Percentiles rank a stretch among this genome's conserved stretches.
These are phyloP conservation scores for Spilosoma lubricipeda DNA, from an alignment of 2,888 invertebrate genomes.

Conservation along the genomic window DNA sequence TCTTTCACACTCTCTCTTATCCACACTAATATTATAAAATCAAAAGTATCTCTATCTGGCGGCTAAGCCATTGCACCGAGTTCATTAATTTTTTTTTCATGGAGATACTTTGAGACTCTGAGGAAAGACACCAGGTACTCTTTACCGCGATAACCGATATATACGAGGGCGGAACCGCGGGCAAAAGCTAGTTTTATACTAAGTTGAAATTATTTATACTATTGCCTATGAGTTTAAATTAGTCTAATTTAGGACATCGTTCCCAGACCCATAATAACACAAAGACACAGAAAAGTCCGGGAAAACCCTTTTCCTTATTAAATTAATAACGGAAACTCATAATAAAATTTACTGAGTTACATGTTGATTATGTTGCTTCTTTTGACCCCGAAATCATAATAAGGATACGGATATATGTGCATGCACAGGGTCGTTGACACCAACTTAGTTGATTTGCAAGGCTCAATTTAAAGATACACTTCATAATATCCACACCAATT, in stretches of 20 bases:
- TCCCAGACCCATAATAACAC: not conserved
- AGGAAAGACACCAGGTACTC: too few species aligned
- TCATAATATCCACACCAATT: not conserved
- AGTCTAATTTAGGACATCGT: not conserved
- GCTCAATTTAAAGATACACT: not conserved
- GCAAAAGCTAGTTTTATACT: too few species aligned
- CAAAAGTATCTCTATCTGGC: too few species aligned
- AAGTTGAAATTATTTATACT: too few species aligned
- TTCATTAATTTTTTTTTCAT: too few species aligned
- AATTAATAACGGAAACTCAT: not conserved
- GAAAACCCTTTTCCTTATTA: not conserved
- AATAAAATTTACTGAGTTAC: not conserved
- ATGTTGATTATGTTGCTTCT: not conserved
- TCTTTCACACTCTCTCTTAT: not conserved
- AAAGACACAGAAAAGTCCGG: too few species aligned
- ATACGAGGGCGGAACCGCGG: too few species aligned
- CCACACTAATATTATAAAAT: too few species aligned
- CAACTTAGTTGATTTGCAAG: not conserved
- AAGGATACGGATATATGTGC: not conserved
- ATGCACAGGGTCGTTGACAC: slow-evolving; percentile 1
- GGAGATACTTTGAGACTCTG: too few species aligned
- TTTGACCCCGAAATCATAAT: not conserved
- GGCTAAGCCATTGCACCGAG: too few species aligned
- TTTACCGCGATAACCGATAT: too few species aligned
- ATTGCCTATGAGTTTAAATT: not conserved